A percentile compares a stretch with the other conserved stretches of the same genome.
Evolutionary conservation across 2,797 vertebrate genomes (phyloP).

Genomic region (Intellagama lesueurii): DNA sequence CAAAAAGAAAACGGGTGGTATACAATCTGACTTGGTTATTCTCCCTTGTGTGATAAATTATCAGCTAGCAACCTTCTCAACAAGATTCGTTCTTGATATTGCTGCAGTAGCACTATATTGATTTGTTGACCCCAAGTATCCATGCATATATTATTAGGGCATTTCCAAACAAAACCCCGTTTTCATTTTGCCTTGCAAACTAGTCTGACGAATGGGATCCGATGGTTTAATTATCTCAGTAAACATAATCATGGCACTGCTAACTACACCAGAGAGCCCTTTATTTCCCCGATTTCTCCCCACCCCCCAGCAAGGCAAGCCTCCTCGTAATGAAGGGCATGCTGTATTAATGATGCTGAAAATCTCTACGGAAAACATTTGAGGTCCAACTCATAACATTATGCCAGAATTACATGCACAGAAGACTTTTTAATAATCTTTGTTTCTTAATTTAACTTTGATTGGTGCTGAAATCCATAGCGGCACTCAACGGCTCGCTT

Average conservation of each 20-base stretch:
- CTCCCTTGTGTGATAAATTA: slow-evolving; percentile 18
- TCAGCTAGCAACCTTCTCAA: slow-evolving; percentile 45
- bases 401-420: slow-evolving; percentile 75
- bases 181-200: slow-evolving; percentile 65
- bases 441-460: slow-evolving; percentile 88
- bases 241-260: slow-evolving; percentile 68
- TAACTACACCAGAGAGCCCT: slow-evolving; percentile 65
- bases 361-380: slow-evolving; percentile 75
- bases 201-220: slow-evolving; percentile 64
- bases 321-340: slow-evolving; percentile 79
- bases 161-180: slow-evolving; percentile 65
- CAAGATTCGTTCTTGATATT: slow-evolving; percentile 45
- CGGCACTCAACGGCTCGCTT: slow-evolving; percentile 80
- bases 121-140: slow-evolving; percentile 42
- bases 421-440: slow-evolving; percentile 85
- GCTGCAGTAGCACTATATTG: slow-evolving; percentile 18
- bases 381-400: slow-evolving; percentile 78
- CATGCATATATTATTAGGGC: slow-evolving; percentile 54
- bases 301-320: slow-evolving; percentile 63
- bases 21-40: slow-evolving; percentile 12
- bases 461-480: slow-evolving; percentile 85
- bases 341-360: slow-evolving; percentile 73
- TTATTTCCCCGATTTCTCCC: slow-evolving; percentile 67
- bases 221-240: slow-evolving; percentile 77
- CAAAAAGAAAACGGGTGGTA: background rate